These are phyloP conservation scores for Porites rus DNA, from an alignment of 92 coral and sea anemone species.

Conservation along the genomic window DNA sequence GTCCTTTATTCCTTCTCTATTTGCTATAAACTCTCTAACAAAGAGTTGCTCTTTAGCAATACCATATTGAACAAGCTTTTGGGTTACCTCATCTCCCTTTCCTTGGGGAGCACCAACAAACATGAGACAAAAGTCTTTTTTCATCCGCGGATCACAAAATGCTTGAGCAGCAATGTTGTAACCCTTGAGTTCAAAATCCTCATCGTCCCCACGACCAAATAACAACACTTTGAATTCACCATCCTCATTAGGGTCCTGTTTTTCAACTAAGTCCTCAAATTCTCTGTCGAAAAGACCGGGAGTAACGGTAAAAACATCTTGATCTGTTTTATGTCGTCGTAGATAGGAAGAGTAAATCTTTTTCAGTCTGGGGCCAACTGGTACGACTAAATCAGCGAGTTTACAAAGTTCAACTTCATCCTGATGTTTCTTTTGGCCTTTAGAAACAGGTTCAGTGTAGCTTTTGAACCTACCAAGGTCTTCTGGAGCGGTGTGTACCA, in stretches of 20 bases:
- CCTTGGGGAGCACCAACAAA: constrained; percentile 11
- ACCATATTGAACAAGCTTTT: not conserved
- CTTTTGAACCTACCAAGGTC: constrained; percentile 10
- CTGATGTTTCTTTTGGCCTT: constrained; percentile 3
- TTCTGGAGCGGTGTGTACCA: constrained; percentile 15
- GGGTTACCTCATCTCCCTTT: not conserved
- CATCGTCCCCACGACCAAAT: constrained; percentile 15
- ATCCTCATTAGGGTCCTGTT: not conserved
- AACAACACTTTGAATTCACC: not conserved
- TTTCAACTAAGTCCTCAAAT: not conserved
- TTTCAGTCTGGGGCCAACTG: not conserved
- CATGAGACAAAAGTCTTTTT: not conserved
- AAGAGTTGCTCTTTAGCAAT: not conserved
- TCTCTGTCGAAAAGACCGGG: constrained; percentile 9
- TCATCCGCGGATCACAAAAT: constrained; percentile 1
- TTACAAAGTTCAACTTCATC: constrained; percentile 5
- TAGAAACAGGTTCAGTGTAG: not conserved
- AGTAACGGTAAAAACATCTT: not conserved
- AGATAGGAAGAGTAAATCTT: not conserved
- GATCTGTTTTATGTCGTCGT: not conserved
- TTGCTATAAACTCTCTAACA: not conserved
- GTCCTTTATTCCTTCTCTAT: not conserved
- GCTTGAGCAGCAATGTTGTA: constrained; percentile 9
- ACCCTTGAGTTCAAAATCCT: constrained; percentile 18
- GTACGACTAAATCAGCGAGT: not conserved